Evolutionary conservation across 2,113 vertebrate genomes (phyloP).

Genomic region (Natator depressus): DNA sequence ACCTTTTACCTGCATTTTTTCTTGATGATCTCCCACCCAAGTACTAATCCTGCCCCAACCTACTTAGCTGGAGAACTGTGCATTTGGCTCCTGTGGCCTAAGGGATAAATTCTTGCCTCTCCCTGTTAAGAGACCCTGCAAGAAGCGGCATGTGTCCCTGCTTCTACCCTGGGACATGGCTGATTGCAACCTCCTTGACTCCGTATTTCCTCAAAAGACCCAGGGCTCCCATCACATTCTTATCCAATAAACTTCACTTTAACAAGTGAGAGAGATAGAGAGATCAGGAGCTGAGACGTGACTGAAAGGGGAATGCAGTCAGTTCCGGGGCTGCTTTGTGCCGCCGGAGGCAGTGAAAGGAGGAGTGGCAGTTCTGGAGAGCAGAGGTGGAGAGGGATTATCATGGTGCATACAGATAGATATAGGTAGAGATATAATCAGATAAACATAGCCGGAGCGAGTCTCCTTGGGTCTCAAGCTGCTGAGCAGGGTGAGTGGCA

Average conservation of each 20-base stretch:
- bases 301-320: neutral
- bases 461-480: neutral
- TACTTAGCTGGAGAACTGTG: neutral
- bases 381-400: neutral
- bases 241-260: neutral
- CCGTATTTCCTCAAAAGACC: neutral
- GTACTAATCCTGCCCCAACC: neutral
- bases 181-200: neutral
- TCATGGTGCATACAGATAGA: neutral
- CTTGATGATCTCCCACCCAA: neutral
- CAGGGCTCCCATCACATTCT: neutral
- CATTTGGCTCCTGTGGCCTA: neutral
- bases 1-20: neutral
- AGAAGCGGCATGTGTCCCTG: neutral
- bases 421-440: neutral
- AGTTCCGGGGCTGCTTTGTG: conserved; percentile 32
- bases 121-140: neutral
- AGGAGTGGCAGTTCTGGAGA: conserved; percentile 8
- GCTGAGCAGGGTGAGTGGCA: conserved; percentile 7
- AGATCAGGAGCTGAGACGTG: neutral
- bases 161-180: neutral
- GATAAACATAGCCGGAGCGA: conserved; percentile 7
- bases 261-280: neutral
- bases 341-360: neutral
- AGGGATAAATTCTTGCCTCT: neutral